Conservation (phyloP, 2,113 vertebrate species). For the Antechinus flavipes region DNA sequence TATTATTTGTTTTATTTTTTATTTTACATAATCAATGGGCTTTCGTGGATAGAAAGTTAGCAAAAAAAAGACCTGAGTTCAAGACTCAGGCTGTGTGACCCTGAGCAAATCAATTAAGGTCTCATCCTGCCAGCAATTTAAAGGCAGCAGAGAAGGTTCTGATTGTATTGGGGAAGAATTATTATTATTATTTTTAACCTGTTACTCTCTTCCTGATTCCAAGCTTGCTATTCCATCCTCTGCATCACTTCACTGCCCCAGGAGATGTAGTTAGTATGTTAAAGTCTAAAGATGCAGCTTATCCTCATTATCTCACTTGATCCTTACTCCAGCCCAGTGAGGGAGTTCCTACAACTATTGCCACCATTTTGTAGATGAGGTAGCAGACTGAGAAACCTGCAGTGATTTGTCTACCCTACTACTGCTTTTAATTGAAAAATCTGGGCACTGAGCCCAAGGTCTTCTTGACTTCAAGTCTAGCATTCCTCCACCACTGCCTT, state of each 20-base stretch:
- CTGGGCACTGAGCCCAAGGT: background rate
- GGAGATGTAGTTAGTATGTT: background rate
- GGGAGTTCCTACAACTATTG: background rate
- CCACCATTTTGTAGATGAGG: background rate
- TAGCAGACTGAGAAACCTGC: background rate
- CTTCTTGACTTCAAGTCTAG: background rate
- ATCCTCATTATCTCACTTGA: background rate
- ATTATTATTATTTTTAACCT: background rate
- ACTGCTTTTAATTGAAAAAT: background rate
- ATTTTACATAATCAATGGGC: background rate
- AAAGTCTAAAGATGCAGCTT: background rate
- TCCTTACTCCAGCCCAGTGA: background rate
- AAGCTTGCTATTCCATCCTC: no score
- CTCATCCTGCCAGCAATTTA: background rate
- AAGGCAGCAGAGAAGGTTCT: background rate
- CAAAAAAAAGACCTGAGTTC: background rate
- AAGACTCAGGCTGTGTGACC: background rate
- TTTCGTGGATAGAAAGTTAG: background rate
- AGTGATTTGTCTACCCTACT: background rate
- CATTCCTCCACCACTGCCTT: background rate
- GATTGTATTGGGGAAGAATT: background rate
- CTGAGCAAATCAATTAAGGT: background rate
- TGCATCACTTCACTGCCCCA: background rate
- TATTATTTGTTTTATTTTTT: background rate
- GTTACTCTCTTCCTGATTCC: background rate